Conservation (phyloP, 2,888 invertebrate genomes). For the Lordiphosa andalusiaca region DNA sequence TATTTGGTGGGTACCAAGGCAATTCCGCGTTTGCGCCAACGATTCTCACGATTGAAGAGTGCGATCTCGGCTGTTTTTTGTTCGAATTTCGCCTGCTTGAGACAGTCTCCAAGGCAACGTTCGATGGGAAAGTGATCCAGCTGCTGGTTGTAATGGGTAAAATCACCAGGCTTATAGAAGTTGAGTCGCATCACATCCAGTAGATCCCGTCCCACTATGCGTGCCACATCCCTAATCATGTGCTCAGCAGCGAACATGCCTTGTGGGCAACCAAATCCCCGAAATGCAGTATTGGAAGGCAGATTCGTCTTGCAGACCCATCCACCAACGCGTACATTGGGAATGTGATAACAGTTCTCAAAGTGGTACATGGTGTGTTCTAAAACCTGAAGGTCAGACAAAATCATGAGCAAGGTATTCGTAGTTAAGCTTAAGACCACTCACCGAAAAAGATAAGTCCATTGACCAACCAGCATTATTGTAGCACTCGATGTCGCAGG, state of each 20-base stretch:
- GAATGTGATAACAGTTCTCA: slow-evolving; percentile 3
- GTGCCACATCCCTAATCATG: slow-evolving; percentile 1
- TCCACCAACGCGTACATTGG: not conserved
- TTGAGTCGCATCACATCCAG: slow-evolving; percentile 1
- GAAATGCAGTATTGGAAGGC: slow-evolving; percentile 6
- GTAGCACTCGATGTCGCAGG: not conserved
- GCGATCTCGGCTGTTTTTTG: not conserved
- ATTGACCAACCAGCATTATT: not conserved
- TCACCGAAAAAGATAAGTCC: not conserved
- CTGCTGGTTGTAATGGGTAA: not conserved
- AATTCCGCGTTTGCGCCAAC: not conserved
- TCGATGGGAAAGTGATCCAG: slow-evolving; percentile 1
- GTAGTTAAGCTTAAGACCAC: too few relatives aligned
- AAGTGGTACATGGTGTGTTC: slow-evolving; percentile 1
- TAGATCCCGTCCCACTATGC: not conserved
- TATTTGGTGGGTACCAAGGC: slow-evolving; percentile 1
- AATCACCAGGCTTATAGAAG: not conserved
- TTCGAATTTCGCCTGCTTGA: not conserved
- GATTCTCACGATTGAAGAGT: not conserved
- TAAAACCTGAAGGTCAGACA: too few relatives aligned
- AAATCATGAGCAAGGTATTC: too few relatives aligned
- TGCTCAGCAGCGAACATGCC: slow-evolving; percentile 2
- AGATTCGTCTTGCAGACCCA: not conserved
- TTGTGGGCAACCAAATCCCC: slow-evolving; percentile 6
- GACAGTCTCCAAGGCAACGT: not conserved